phyloP scores from a whole-genome alignment of 2,797 vertebrate species.

The Odontamblyopus lacepedii region DNA sequence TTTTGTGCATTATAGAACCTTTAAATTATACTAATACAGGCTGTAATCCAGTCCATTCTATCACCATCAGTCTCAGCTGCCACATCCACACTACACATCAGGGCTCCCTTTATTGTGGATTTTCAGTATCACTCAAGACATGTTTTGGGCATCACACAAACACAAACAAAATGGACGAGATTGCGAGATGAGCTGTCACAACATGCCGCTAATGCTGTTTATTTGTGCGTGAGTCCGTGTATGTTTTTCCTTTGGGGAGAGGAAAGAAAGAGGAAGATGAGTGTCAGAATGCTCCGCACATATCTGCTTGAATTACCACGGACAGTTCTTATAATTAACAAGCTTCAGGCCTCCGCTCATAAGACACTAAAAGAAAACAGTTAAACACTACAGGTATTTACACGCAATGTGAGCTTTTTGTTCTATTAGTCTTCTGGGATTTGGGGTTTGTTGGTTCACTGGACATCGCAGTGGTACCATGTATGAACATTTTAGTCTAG shows the following conservation, averaged over 20 bases:
- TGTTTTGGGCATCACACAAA: constrained; percentile 42
- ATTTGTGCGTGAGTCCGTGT: constrained; percentile 46
- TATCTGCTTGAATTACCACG: constrained; percentile 53
- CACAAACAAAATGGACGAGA: constrained; percentile 20
- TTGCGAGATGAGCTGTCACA: constrained; percentile 48
- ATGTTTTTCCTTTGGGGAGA: constrained; percentile 49
- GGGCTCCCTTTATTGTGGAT: background rate
- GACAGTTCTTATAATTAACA: constrained; percentile 69
- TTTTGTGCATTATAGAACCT: no score
- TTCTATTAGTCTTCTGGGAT: constrained; percentile 34
- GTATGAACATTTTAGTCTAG: no score
- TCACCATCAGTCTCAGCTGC: background rate
- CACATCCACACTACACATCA: no score
- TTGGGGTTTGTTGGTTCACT: no score
- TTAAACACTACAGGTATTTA: constrained; percentile 54
- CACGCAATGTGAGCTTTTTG: constrained; percentile 39
- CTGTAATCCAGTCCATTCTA: background rate
- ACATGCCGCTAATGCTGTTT: constrained; percentile 47
- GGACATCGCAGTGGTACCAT: no score
- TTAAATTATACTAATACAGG: background rate
- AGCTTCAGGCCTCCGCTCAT: constrained; percentile 49
- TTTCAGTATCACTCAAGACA: constrained; percentile 12
- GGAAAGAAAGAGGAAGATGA: constrained; percentile 26
- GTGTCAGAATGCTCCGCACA: constrained; percentile 37
- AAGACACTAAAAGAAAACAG: constrained; percentile 57